phyloP scores from a whole-genome alignment of 2,888 invertebrate genomes.

The Philereme vetulata region DNA sequence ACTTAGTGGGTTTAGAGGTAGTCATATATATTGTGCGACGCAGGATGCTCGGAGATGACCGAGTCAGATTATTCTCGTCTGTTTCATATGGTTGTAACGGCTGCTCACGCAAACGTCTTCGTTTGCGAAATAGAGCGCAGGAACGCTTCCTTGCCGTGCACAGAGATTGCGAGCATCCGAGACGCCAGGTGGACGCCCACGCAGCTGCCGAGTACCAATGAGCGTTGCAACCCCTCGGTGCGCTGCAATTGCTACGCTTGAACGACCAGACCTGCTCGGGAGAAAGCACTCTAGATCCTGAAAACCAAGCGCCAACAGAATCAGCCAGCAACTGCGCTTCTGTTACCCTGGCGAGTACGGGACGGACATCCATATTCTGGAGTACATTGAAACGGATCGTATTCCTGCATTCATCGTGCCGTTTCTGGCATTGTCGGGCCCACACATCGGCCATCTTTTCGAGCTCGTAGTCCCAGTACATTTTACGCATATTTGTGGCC shows the following conservation, averaged over 20 bases:
- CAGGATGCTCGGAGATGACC: conserved; percentile 44
- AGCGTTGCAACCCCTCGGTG: conserved; percentile 70
- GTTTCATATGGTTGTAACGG: not conserved
- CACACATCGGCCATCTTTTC: conserved; percentile 75
- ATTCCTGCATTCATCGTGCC: conserved; percentile 78
- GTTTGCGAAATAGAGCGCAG: conserved; percentile 62
- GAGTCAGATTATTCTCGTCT: conserved; percentile 30
- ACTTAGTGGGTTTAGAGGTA: conserved; percentile 38
- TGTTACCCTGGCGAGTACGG: conserved; percentile 65
- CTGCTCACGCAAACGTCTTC: conserved; percentile 37
- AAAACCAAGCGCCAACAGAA: conserved; percentile 75
- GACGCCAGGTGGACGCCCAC: conserved; percentile 77
- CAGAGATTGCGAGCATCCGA: conserved; percentile 74
- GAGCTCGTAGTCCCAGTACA: conserved; percentile 80
- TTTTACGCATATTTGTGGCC: conserved; percentile 78
- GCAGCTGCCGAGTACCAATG: conserved; percentile 76
- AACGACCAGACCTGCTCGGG: conserved; percentile 72
- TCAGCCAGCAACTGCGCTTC: conserved; percentile 75
- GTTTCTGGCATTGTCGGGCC: conserved; percentile 78
- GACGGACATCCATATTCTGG: conserved; percentile 77
- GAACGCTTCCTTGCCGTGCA: conserved; percentile 68
- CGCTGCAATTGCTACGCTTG: conserved; percentile 67
- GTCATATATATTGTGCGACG: conserved; percentile 66
- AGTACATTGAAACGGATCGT: conserved; percentile 72
- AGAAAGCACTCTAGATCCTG: conserved; percentile 66